Evolutionary conservation across 2,888 invertebrate genomes (phyloP).

Genomic region (Oligia strigilis): DNA sequence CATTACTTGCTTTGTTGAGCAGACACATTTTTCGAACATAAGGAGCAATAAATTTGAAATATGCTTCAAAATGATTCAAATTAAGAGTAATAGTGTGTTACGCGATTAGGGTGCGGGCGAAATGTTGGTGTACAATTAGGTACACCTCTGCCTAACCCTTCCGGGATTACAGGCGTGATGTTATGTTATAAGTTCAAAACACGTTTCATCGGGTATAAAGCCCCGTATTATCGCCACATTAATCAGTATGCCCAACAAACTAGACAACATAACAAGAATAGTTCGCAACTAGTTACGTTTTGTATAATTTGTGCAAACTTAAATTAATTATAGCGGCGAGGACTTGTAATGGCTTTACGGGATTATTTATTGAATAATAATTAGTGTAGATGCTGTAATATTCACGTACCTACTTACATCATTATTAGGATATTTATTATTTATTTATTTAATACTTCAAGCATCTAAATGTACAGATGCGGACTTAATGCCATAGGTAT

Average conservation of each 20-base stretch:
- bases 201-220: constrained; percentile 27
- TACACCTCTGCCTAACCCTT: not conserved
- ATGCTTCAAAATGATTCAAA: no score
- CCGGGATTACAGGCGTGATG: no score
- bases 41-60: no score
- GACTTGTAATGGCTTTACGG: constrained; percentile 74
- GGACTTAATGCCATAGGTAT: no score
- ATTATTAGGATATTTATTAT: not conserved
- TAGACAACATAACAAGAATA: constrained; percentile 66
- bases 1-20: no score
- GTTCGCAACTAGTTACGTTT: constrained; percentile 71
- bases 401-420: constrained; percentile 3
- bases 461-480: no score
- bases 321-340: constrained; percentile 78
- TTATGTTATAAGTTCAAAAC: not conserved
- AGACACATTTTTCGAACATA: no score
- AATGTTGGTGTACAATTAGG: no score
- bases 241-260: constrained; percentile 49
- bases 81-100: no score
- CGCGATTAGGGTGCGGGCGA: no score
- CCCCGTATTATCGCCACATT: constrained; percentile 51
- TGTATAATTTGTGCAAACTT: constrained; percentile 73
- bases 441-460: no score
- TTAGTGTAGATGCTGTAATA: constrained; percentile 66
- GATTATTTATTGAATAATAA: constrained; percentile 79